Percentiles rank a stretch among this genome's conserved stretches.
Conservation (phyloP, 2,797 vertebrate genomes). For the Leptodactylus fallax region DNA sequence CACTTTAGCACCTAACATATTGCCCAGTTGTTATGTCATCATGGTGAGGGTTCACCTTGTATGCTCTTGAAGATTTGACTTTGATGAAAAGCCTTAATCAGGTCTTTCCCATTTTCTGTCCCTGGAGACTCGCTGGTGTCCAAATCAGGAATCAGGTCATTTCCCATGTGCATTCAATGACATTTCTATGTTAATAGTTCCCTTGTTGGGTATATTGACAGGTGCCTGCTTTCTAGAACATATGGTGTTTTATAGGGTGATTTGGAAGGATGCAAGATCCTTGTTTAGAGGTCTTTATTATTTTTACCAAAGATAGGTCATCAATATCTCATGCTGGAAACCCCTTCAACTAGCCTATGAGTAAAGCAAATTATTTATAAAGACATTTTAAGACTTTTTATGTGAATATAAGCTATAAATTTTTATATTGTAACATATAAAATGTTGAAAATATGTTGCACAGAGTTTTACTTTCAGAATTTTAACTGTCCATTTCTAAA, state of each 20-base stretch:
- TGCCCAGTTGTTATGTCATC: neutral
- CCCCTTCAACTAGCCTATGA: too few species aligned
- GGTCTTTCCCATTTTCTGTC: constrained; percentile 8
- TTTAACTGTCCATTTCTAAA: too few species aligned
- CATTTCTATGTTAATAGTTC: neutral
- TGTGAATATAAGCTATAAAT: too few species aligned
- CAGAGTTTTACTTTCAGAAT: too few species aligned
- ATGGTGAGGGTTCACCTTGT: constrained; percentile 11
- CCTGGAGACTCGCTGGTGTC: neutral
- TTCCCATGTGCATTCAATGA: neutral
- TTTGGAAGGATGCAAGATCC: neutral
- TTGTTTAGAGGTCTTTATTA: neutral
- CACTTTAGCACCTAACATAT: neutral
- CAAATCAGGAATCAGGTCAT: neutral
- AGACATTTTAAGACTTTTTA: too few species aligned
- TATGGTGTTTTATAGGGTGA: neutral
- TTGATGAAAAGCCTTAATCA: constrained; percentile 46
- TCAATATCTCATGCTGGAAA: too few species aligned
- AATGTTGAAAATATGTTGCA: too few species aligned
- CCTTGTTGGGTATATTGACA: neutral
- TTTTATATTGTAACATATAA: too few species aligned
- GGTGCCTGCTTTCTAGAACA: neutral
- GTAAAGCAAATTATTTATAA: too few species aligned
- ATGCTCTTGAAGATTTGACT: constrained; percentile 37
- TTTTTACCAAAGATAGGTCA: too few species aligned